Evolutionary conservation across 2,888 invertebrate species (phyloP), one percentile per base, ranked within the genome.

Genomic region (Trichogramma dendrolimi): DNA sequence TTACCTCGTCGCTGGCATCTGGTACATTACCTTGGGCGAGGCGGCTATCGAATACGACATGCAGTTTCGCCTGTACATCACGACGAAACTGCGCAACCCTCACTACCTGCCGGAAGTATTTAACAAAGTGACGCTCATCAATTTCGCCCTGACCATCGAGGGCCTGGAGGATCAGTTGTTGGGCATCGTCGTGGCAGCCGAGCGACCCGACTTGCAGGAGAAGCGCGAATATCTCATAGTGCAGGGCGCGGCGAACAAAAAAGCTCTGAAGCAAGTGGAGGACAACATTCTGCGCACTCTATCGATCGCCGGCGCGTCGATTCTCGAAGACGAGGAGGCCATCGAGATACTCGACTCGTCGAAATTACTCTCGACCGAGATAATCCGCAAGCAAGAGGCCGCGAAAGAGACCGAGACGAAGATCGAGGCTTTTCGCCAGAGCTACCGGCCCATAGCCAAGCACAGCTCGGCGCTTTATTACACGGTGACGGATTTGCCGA

Each of bases 321-420:
- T 96, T 74, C 82, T 96, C 65, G 95, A 95, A 80, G 93, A 96
- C 77, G 94, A 95, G 80, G 85, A 85, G 4, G 95, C 95, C 4
- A 93, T 96, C 69, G 85, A 91, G 76, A 89, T 94, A 64, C 81
- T 96, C 52, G 93, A 93, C 76, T 90, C 91, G 4, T 94, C 94
- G 0, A 94, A 95, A 80, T 79, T 83, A 6, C 80, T 94, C 46
- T 89, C 94, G 0, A 85, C 86, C 61, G 92, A 93, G 72, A 94
- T 95, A 64, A 85, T 86, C 67, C 87, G 88, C 68, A 94, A 94
- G 76, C 91, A 92, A 80, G 86, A 86, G 80, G 86, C 87, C 67
- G 88, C 91, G 46, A 83, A 87, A 69, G 87, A 89, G 77, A 92
- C 91, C 0, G 90, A 91, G 79, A 81, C 84, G 66, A 86, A 87